A percentile compares a stretch with the other conserved stretches of the same genome.
These are phyloP conservation scores for Zaprionus inermis DNA, from an alignment of 1,140 invertebrate species.

Conservation along the genomic window DNA sequence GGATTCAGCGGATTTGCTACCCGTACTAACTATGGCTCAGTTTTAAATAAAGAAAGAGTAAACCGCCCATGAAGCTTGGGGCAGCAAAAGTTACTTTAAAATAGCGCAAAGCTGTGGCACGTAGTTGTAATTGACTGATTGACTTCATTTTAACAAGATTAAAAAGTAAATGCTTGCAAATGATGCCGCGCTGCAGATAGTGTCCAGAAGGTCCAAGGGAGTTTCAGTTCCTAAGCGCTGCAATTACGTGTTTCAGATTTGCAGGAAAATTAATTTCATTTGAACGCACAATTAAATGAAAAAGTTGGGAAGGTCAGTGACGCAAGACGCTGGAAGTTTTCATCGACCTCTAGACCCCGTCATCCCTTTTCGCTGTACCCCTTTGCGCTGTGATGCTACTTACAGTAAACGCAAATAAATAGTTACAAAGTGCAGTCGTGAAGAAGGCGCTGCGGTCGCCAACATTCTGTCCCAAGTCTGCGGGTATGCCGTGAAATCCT, in stretches of 20 bases:
- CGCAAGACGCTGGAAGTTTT: conserved; percentile 5
- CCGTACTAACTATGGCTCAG: no score
- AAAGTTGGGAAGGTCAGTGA: conserved; percentile 50
- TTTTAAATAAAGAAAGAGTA: no score
- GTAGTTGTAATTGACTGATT: conserved; percentile 58
- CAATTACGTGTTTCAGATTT: conserved; percentile 54
- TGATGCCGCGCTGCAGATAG: conserved; percentile 21
- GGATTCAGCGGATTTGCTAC: no score
- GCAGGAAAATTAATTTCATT: conserved; percentile 74
- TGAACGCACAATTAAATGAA: conserved; percentile 76
- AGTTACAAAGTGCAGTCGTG: conserved; percentile 59
- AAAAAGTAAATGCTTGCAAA: conserved; percentile 44
- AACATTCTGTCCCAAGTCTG: background rate
- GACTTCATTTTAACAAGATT: conserved; percentile 64
- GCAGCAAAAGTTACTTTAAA: background rate
- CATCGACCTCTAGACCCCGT: background rate
- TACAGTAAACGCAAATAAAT: conserved; percentile 77
- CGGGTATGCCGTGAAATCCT: background rate
- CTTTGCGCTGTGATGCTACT: conserved; percentile 39
- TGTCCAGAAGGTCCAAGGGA: background rate
- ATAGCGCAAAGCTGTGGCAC: background rate
- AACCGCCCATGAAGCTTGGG: no score
- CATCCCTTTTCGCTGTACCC: background rate
- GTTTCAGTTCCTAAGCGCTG: conserved; percentile 27
- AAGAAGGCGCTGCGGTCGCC: conserved; percentile 35